These are phyloP conservation scores for Pangasius krempfi DNA, from an alignment of 2,797 vertebrate species.

Conservation along the genomic window DNA sequence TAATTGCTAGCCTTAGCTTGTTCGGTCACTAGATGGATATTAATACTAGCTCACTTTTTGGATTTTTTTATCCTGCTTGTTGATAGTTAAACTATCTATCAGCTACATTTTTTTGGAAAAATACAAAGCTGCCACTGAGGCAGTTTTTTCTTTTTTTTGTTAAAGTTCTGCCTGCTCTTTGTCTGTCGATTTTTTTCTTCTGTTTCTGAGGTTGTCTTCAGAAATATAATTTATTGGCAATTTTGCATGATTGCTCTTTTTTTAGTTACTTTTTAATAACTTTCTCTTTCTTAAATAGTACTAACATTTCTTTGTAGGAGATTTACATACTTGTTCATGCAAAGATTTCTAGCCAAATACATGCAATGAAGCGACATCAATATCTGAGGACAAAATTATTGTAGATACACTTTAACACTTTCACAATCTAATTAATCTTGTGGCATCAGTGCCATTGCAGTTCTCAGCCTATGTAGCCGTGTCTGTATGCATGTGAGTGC, in stretches of 20 bases:
- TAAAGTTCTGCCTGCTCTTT: not conserved
- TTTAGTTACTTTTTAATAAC: not conserved
- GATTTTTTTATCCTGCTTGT: not conserved
- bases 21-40: not conserved
- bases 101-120: not conserved
- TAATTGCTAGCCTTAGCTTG: not conserved
- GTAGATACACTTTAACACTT: not conserved
- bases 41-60: not conserved
- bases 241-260: not conserved
- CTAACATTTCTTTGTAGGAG: not conserved
- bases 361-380: not conserved
- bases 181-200: too few relatives aligned
- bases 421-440: conserved; percentile 24
- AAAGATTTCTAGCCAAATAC: not conserved
- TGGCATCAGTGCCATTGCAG: conserved; percentile 21
- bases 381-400: not conserved
- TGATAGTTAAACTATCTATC: not conserved
- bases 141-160: not conserved
- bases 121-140: not conserved
- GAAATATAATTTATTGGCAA: not conserved
- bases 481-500: conserved; percentile 22
- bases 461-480: conserved; percentile 12
- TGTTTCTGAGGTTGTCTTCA: not conserved
- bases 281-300: too few relatives aligned
- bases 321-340: not conserved